Evolutionary conservation across 1,140 invertebrate genomes (phyloP).

Genomic region (Adelges cooleyi): DNA sequence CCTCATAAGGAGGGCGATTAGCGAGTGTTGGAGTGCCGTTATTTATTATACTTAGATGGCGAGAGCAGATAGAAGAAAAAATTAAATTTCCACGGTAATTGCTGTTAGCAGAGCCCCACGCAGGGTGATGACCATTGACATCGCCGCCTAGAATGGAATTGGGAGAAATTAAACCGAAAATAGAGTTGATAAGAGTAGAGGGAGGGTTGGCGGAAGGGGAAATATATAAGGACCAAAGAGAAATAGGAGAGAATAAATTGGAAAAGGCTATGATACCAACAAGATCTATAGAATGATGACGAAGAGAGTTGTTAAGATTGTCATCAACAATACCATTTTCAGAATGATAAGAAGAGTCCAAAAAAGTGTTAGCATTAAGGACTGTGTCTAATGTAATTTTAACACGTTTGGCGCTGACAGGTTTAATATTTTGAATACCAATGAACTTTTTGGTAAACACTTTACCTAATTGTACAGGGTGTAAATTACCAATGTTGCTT

Average conservation of each 20-base stretch:
- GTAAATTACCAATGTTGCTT: too few relatives aligned
- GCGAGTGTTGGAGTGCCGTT: not conserved
- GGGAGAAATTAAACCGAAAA: not conserved
- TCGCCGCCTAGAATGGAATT: not conserved
- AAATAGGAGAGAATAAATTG: not conserved
- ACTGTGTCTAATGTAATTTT: too few relatives aligned
- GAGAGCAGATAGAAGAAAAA: not conserved
- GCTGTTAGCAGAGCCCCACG: not conserved
- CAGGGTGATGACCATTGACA: not conserved
- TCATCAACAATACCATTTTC: too few relatives aligned
- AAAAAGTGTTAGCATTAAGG: too few relatives aligned
- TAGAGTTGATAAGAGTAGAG: not conserved
- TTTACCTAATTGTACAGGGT: too few relatives aligned
- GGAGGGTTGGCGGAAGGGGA: not conserved
- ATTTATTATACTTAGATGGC: not conserved
- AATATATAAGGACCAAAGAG: not conserved
- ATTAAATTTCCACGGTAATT: not conserved
- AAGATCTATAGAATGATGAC: too few relatives aligned
- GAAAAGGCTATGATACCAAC: too few relatives aligned
- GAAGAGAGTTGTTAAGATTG: too few relatives aligned
- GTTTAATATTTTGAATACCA: too few relatives aligned
- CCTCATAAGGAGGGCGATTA: not conserved
- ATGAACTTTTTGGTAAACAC: too few relatives aligned
- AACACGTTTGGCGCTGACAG: too few relatives aligned
- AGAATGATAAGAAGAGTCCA: too few relatives aligned